These are phyloP conservation scores for Paracyclopina nana DNA, from an alignment of 1,140 invertebrate species.

Conservation along the genomic window DNA sequence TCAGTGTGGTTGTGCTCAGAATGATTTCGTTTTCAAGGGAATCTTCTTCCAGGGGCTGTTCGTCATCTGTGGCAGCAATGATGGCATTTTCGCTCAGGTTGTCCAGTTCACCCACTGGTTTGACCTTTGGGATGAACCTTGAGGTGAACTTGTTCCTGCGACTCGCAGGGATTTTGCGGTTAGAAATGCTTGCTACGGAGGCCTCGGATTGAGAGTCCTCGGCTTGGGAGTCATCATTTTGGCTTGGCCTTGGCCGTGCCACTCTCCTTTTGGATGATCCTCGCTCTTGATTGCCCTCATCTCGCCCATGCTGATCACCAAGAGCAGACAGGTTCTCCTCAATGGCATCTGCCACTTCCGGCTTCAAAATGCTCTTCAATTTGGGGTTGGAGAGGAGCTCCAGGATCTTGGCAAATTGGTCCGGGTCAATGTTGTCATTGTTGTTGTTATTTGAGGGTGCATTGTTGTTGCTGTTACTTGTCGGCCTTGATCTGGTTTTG, in stretches of 20 bases:
- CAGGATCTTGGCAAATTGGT: slow-evolving; percentile 12
- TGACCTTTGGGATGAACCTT: slow-evolving; percentile 13
- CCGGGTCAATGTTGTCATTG: neutral
- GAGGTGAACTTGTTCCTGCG: slow-evolving; percentile 15
- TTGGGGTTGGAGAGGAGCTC: slow-evolving; percentile 12
- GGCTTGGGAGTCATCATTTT: neutral
- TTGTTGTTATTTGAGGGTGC: neutral
- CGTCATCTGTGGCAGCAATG: neutral
- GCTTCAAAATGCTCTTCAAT: slow-evolving; percentile 9
- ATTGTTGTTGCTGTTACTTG: neutral
- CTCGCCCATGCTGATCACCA: neutral
- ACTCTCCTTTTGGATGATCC: neutral
- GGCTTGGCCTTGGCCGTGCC: neutral
- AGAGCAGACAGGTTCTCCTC: no score
- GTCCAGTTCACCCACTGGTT: neutral
- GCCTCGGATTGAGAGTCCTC: neutral
- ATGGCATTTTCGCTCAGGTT: slow-evolving; percentile 4
- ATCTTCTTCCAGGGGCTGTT: neutral
- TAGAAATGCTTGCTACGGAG: neutral
- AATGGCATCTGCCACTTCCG: slow-evolving; percentile 2
- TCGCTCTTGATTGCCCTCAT: neutral
- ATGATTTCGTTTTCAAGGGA: neutral
- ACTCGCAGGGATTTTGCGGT: neutral
- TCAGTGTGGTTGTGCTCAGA: neutral
- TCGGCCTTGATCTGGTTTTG: neutral